phyloP scores from a whole-genome alignment of 1,140 invertebrate genomes.

The Acromyrmex echinatior region DNA sequence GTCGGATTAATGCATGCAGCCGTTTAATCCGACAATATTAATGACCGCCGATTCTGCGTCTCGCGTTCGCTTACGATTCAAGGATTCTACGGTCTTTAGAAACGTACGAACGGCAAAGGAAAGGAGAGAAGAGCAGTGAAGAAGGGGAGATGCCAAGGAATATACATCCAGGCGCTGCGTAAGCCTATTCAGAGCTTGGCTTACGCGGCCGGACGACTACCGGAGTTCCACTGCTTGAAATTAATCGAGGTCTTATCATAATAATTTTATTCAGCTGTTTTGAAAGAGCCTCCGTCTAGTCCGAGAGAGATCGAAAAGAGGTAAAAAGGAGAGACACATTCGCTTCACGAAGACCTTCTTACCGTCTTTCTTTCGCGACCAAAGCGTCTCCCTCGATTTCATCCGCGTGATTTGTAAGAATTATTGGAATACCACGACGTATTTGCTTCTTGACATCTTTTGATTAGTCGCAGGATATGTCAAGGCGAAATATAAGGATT shows the following conservation, averaged over 20 bases:
- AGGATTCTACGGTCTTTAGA: slow-evolving; percentile 77
- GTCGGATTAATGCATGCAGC: slow-evolving; percentile 83
- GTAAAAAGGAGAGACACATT: not conserved
- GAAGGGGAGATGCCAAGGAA: slow-evolving; percentile 15
- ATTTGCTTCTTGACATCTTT: not conserved
- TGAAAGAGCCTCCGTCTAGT: slow-evolving; percentile 68
- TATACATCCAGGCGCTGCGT: slow-evolving; percentile 62
- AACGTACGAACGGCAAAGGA: slow-evolving; percentile 25
- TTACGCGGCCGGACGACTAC: slow-evolving; percentile 79
- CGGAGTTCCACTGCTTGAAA: slow-evolving; percentile 80
- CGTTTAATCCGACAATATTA: slow-evolving; percentile 86
- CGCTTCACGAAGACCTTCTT: slow-evolving; percentile 11
- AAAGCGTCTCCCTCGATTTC: not conserved
- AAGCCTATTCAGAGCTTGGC: slow-evolving; percentile 82
- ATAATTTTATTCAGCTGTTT: slow-evolving; percentile 81
- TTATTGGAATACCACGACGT: not conserved
- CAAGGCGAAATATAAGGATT: not conserved
- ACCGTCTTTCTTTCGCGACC: slow-evolving; percentile 12
- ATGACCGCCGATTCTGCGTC: slow-evolving; percentile 81
- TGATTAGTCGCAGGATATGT: not conserved
- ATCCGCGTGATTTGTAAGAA: not conserved
- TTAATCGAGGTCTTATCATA: slow-evolving; percentile 85
- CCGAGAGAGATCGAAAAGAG: slow-evolving; percentile 43
- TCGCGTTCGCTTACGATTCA: slow-evolving; percentile 76
- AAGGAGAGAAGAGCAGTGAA: slow-evolving; percentile 26